Conservation (phyloP, 1,140 invertebrate species). For the Hylaeus anthracinus region DNA sequence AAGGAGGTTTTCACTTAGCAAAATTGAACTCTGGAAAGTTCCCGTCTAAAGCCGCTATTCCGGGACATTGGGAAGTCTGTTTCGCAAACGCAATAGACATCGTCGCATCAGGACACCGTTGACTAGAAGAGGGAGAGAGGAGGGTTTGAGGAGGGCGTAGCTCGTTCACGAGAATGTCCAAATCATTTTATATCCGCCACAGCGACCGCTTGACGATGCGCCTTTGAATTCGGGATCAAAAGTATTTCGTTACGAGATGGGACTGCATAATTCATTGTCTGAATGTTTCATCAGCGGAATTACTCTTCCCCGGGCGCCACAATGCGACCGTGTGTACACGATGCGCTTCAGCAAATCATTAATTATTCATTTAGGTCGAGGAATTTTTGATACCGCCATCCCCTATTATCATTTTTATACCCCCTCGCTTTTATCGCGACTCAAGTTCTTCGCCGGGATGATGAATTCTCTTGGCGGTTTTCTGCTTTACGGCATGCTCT, state of each 20-base stretch:
- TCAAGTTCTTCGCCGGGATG: background rate
- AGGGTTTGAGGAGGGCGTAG: too few species aligned
- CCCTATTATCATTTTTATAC: background rate
- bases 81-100: constrained; percentile 20
- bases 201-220: constrained; percentile 15
- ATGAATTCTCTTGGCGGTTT: background rate
- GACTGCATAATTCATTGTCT: constrained; percentile 46
- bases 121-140: background rate
- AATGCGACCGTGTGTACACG: constrained; percentile 1
- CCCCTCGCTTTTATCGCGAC: background rate
- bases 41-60: constrained; percentile 47
- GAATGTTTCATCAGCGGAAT: constrained; percentile 44
- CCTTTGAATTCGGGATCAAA: constrained; percentile 40
- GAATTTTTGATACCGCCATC: constrained; percentile 23
- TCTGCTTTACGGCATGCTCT: background rate
- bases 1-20: constrained; percentile 67
- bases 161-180: constrained; percentile 17
- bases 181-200: constrained; percentile 32
- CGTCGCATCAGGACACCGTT: background rate
- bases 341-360: constrained; percentile 16
- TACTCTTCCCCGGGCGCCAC: constrained; percentile 8
- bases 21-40: constrained; percentile 60
- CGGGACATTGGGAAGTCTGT: constrained; percentile 20
- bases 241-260: constrained; percentile 48
- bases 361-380: constrained; percentile 40